These are phyloP conservation scores for Xestia sexstrigata DNA, from an alignment of 2,888 invertebrate species.

Conservation along the genomic window DNA sequence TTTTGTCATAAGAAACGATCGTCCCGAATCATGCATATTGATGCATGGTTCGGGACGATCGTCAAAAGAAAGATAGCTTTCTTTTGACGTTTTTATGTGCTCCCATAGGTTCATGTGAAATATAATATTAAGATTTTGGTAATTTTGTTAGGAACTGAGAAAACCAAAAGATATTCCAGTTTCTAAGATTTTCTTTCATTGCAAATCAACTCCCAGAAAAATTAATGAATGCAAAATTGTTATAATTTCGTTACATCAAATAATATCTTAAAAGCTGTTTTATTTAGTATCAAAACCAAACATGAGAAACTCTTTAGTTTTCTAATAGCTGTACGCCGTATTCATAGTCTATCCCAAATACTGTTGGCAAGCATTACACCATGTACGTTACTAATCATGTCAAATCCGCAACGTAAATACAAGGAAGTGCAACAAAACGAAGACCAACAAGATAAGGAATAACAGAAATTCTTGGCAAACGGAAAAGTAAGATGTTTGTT, in stretches of 20 bases:
- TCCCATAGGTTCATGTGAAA: no score
- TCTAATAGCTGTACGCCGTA: background rate
- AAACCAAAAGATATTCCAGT: background rate
- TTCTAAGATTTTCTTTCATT: background rate
- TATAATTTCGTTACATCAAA: background rate
- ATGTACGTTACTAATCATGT: constrained; percentile 36
- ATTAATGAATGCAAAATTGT: background rate
- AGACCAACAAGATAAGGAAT: constrained; percentile 64
- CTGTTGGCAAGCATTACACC: constrained; percentile 28
- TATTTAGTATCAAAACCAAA: background rate
- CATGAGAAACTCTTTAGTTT: background rate
- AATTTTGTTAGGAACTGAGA: background rate
- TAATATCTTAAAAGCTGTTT: background rate
- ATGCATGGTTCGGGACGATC: no score
- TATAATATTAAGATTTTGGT: background rate
- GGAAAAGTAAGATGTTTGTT: constrained; percentile 65
- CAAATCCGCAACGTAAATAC: constrained; percentile 16
- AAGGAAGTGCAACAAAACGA: constrained; percentile 63
- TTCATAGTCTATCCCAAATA: constrained; percentile 6
- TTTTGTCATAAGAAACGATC: no score
- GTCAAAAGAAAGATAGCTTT: no score
- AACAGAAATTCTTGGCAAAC: constrained; percentile 61
- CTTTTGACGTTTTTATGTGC: no score
- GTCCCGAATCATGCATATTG: no score
- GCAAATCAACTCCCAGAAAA: background rate